A percentile compares a stretch with the other conserved stretches of the same genome.
phyloP scores from a whole-genome alignment of 2,888 invertebrate species.

The Lasioglossum calceatum region DNA sequence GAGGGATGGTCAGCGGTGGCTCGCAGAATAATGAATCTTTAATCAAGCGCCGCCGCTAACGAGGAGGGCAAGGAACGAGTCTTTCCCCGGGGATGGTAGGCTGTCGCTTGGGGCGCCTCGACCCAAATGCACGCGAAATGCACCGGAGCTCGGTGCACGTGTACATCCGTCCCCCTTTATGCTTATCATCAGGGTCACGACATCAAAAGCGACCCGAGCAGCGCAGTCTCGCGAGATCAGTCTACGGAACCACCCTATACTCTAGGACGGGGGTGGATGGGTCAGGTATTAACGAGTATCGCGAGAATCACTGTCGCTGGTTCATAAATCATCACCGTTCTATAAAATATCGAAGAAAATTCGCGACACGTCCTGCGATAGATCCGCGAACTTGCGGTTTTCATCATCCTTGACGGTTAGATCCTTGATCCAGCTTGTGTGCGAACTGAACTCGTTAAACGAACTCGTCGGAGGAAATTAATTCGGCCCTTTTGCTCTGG shows the following conservation, averaged over 20 bases:
- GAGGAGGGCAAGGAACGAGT: slow-evolving; percentile 41
- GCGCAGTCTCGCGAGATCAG: slow-evolving; percentile 23
- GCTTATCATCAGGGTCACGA: slow-evolving; percentile 34
- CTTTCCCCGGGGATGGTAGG: slow-evolving; percentile 10
- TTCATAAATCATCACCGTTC: background rate
- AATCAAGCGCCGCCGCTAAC: slow-evolving; percentile 43
- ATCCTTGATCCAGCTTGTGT: background rate
- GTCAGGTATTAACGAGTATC: slow-evolving; percentile 46
- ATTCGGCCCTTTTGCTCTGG: slow-evolving; percentile 4
- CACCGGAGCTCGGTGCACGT: background rate
- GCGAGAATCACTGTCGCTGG: slow-evolving; percentile 28
- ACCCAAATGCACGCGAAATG: slow-evolving; percentile 48
- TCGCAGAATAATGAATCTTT: slow-evolving; percentile 46
- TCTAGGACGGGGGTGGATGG: background rate
- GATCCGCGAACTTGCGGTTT: background rate
- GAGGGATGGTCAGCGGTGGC: slow-evolving; percentile 36
- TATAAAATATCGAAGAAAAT: background rate
- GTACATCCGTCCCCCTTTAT: slow-evolving; percentile 25
- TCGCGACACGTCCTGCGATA: background rate
- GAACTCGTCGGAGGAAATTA: slow-evolving; percentile 16
- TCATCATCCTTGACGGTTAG: background rate
- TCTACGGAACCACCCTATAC: slow-evolving; percentile 28
- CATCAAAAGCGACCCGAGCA: slow-evolving; percentile 44
- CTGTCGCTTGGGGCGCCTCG: slow-evolving; percentile 32
- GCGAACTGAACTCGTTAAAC: slow-evolving; percentile 2